phyloP scores from a whole-genome alignment of 2,888 invertebrate species.

The Sphaerophoria taeniata region DNA sequence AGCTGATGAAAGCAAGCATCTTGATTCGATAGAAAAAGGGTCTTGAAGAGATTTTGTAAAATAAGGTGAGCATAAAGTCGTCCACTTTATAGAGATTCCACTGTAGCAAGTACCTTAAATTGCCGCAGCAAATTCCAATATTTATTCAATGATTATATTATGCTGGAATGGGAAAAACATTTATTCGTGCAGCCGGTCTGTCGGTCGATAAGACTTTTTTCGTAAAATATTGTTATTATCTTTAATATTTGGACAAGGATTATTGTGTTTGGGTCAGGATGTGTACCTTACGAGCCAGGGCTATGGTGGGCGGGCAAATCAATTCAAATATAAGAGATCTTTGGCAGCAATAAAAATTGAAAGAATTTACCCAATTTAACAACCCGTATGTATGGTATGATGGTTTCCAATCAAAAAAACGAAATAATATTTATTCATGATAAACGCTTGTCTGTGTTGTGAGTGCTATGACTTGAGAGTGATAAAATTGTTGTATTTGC shows the following conservation, averaged over 20 bases:
- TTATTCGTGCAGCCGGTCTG: slow-evolving; percentile 28
- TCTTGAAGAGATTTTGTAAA: too few species aligned
- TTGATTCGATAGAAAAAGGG: too few species aligned
- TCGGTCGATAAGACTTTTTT: slow-evolving; percentile 47
- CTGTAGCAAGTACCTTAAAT: slow-evolving; percentile 18
- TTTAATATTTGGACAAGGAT: slow-evolving; percentile 50
- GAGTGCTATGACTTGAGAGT: slow-evolving; percentile 1
- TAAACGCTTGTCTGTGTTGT: not conserved
- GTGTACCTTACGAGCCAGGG: not conserved
- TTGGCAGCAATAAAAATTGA: not conserved
- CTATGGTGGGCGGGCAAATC: not conserved
- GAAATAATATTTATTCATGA: not conserved
- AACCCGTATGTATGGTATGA: not conserved
- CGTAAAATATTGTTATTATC: slow-evolving; percentile 12
- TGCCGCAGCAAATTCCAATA: slow-evolving; percentile 49
- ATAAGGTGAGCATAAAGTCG: not conserved
- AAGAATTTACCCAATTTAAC: slow-evolving; percentile 2
- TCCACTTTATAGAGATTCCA: not conserved
- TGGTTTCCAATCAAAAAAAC: not conserved
- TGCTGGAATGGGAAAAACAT: slow-evolving; percentile 23
- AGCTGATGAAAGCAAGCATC: too few species aligned
- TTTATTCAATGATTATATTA: slow-evolving; percentile 49
- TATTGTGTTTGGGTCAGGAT: slow-evolving; percentile 18
- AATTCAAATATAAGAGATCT: slow-evolving; percentile 7
- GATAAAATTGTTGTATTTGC: slow-evolving; percentile 8